phyloP scores from a whole-genome alignment of 1,140 invertebrate genomes.

The Dendrolimus punctatus region DNA sequence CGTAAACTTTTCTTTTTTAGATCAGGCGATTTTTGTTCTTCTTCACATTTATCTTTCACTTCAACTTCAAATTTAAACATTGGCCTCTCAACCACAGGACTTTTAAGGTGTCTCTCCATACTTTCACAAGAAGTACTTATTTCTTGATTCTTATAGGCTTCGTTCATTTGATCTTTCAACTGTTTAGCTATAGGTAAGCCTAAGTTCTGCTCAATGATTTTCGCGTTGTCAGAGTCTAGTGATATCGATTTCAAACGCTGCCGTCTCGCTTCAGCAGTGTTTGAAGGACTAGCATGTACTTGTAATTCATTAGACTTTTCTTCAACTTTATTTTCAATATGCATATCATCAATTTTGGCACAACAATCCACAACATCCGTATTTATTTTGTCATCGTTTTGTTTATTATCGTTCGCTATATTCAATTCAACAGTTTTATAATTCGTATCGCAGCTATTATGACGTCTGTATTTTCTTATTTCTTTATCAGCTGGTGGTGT shows the following conservation, averaged over 20 bases:
- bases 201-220: constrained; percentile 71
- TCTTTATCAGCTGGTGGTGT: constrained; percentile 60
- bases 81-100: constrained; percentile 36
- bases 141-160: constrained; percentile 61
- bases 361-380: constrained; percentile 61
- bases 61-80: constrained; percentile 58
- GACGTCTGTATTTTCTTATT: constrained; percentile 50
- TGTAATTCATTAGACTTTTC: constrained; percentile 37
- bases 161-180: constrained; percentile 67
- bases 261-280: constrained; percentile 57
- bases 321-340: constrained; percentile 37
- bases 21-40: constrained; percentile 40
- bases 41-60: constrained; percentile 38
- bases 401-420: constrained; percentile 43
- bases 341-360: constrained; percentile 46
- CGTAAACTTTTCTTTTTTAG: constrained; percentile 50
- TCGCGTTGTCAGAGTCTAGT: constrained; percentile 70
- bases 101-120: constrained; percentile 44
- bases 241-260: constrained; percentile 72
- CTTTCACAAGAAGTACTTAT: constrained; percentile 54
- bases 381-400: constrained; percentile 28
- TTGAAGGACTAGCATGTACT: constrained; percentile 26
- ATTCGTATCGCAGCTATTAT: constrained; percentile 63
- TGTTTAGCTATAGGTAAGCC: constrained; percentile 68
- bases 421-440: constrained; percentile 55